Evolutionary conservation across 2,797 vertebrate genomes (phyloP), one percentile per base, ranked within the genome.

Genomic region (Todus mexicanus): DNA sequence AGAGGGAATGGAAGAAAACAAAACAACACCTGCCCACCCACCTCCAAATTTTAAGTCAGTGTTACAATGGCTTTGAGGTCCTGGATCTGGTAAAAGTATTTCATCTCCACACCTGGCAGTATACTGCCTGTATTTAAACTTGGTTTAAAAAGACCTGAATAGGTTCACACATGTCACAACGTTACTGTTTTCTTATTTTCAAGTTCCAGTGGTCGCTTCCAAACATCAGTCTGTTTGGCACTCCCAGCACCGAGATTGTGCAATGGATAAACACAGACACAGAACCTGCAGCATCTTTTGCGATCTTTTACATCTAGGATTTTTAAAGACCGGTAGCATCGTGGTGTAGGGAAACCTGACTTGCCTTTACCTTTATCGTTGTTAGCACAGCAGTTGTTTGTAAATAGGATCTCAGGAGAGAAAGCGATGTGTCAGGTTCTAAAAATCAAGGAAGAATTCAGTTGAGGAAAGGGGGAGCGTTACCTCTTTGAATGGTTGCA

Each of bases 51-150:
- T 29, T 51, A 76, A 56, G 15, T 27, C 3, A 73, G 40, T 16
- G 10, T 50, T 42, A 57, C 15, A n/a, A 25, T 23, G 48, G 10
- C 64, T 50, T 12, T 56, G 9, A 83, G 13, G 11, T 29, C 38
- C 47, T 25, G 38, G 69, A 80, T 13, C 20, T 70, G 20, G 51
- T 20, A 47, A 61, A 81, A 89, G 19, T 1, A 72, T 27, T 78
- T 42, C 3, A 21, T 6, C 21, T 59, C 23, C 84, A 12, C 2
- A 2, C 11, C 4, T 0, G 6, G 12, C 25, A 53, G 7, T 6
- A 43, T 11, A 37, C 1, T 51, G 21, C 9, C 37, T 51, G 9
- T 33, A 53, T 47, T 69, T 69, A 65, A 81, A 63, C 22, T 29
- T 45, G 15, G 14, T 69, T 68, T 57, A 12, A 76, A 82, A 87